phyloP scores from a whole-genome alignment of 1,140 invertebrate species.

The Drosophila funebris region DNA sequence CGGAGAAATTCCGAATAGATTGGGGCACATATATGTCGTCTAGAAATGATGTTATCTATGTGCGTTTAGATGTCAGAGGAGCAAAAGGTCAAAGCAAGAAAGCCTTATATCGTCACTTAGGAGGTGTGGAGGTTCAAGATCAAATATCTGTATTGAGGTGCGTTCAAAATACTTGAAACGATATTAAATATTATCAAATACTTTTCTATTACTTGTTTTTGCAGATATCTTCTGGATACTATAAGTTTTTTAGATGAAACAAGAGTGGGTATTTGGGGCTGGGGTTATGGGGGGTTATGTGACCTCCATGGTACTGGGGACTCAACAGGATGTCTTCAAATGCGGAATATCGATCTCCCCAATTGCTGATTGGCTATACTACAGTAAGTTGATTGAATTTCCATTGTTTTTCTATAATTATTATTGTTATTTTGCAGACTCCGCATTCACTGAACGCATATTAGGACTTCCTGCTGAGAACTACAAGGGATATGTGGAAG shows the following conservation, averaged over 20 bases:
- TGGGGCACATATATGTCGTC: constrained; percentile 97
- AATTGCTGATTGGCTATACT: constrained; percentile 97
- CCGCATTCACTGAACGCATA: constrained; percentile 96
- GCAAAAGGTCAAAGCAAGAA: constrained; percentile 92
- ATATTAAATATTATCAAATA: background rate
- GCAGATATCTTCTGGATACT: constrained; percentile 91
- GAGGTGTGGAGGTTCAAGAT: constrained; percentile 94
- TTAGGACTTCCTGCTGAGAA: constrained; percentile 95
- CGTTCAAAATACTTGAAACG: constrained; percentile 29
- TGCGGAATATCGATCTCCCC: constrained; percentile 97
- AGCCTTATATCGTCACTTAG: constrained; percentile 91
- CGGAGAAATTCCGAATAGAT: constrained; percentile 92
- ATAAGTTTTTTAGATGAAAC: constrained; percentile 93
- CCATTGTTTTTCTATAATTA: background rate
- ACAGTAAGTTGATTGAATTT: constrained; percentile 88
- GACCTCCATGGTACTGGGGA: constrained; percentile 93
- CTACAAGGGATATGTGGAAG: constrained; percentile 95
- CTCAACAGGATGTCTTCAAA: constrained; percentile 93
- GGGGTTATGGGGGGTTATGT: constrained; percentile 98
- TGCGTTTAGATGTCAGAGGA: constrained; percentile 94
- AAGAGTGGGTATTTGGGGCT: constrained; percentile 96
- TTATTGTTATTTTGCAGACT: constrained; percentile 87
- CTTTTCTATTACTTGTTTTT: constrained; percentile 14
- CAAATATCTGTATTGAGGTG: constrained; percentile 93
- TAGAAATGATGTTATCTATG: constrained; percentile 94